phyloP scores from a whole-genome alignment of 2,888 invertebrate species.

The Drosophila affinis region DNA sequence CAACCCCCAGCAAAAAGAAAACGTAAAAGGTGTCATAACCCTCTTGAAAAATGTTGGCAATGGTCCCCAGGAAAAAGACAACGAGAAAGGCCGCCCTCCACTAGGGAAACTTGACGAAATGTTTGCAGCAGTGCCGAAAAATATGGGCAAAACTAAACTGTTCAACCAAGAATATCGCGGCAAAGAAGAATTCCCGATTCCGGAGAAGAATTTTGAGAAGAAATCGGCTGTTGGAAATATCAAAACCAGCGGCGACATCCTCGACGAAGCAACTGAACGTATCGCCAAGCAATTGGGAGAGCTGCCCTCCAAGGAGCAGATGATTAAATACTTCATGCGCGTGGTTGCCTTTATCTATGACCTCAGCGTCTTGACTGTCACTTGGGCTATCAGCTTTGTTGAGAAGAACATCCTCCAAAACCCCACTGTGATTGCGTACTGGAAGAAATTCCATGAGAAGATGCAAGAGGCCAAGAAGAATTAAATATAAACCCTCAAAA shows the following conservation, averaged over 20 bases:
- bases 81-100: background rate
- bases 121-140: background rate
- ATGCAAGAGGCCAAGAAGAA: constrained; percentile 77
- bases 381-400: constrained; percentile 56
- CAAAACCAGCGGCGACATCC: constrained; percentile 8
- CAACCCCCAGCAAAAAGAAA: background rate
- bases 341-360: constrained; percentile 78
- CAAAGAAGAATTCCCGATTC: background rate
- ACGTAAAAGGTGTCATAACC: background rate
- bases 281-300: constrained; percentile 55
- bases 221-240: background rate
- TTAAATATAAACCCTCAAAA: constrained; percentile 20
- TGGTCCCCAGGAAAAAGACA: background rate
- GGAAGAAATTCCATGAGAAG: constrained; percentile 75
- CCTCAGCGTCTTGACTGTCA: constrained; percentile 55
- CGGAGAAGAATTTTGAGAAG: background rate
- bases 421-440: constrained; percentile 61
- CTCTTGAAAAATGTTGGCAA: background rate
- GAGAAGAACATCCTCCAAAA: constrained; percentile 67
- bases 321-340: constrained; percentile 79
- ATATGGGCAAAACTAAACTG: background rate
- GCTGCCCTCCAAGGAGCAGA: constrained; percentile 74
- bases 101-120: background rate
- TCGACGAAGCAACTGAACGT: constrained; percentile 37
- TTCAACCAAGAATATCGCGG: background rate